Percentiles rank a stretch among this genome's conserved stretches.
Conservation (phyloP, 2,113 vertebrate genomes). For the Melanerpes formicivorus region DNA sequence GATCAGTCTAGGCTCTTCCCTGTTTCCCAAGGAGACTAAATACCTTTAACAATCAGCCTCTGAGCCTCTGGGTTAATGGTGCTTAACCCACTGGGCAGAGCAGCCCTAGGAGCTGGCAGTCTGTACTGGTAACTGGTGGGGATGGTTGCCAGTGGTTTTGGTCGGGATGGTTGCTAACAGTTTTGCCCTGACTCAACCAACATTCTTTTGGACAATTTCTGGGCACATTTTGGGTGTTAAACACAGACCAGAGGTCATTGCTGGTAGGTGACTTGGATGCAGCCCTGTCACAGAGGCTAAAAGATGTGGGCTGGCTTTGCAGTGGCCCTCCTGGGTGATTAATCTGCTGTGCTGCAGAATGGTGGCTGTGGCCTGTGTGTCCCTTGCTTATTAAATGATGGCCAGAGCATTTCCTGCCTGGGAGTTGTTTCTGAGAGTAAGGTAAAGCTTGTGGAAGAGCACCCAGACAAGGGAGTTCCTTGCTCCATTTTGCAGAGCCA, state of each 20-base stretch:
- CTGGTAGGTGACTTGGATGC: not conserved
- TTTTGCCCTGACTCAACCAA: not conserved
- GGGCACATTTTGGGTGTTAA: not conserved
- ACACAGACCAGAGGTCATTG: not conserved
- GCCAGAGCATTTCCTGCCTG: not conserved
- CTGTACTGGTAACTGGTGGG: not conserved
- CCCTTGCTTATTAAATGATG: not conserved
- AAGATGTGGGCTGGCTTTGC: not conserved
- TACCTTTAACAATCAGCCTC: not conserved
- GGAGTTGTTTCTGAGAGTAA: accelerated
- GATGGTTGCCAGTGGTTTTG: too few relatives aligned
- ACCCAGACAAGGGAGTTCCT: not conserved
- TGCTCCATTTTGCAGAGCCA: not conserved
- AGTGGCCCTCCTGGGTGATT: not conserved
- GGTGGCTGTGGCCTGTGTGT: not conserved
- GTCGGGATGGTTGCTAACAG: not conserved
- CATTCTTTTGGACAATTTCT: not conserved
- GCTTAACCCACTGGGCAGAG: not conserved
- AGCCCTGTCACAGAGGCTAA: not conserved
- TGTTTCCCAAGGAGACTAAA: not conserved
- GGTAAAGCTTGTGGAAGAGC: not conserved
- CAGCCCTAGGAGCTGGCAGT: not conserved
- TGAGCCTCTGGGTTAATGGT: not conserved
- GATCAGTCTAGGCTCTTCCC: not conserved
- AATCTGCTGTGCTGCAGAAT: not conserved